Evolutionary conservation across 2,888 invertebrate genomes (phyloP).

Genomic region (Ephialtes manifestator): DNA sequence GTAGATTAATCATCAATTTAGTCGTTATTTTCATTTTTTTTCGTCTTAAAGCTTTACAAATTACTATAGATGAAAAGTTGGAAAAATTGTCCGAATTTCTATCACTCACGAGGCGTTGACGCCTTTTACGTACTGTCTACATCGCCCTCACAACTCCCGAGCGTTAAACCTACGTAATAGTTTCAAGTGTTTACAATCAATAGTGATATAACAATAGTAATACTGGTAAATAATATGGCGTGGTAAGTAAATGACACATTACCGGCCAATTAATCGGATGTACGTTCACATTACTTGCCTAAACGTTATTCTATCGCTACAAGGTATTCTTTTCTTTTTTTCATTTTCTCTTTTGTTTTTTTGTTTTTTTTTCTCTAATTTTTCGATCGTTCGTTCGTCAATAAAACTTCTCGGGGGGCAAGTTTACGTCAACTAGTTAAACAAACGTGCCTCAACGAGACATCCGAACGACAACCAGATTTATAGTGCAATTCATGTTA

Average conservation of each 20-base stretch:
- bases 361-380: background rate
- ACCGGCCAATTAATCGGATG: conserved; percentile 74
- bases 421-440: background rate
- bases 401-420: conserved; percentile 1
- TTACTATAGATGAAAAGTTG: conserved; percentile 31
- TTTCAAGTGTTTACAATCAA: conserved; percentile 64
- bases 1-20: background rate
- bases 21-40: background rate
- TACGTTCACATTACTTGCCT: conserved; percentile 47
- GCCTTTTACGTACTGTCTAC: background rate
- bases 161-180: conserved; percentile 48
- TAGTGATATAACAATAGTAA: conserved; percentile 81
- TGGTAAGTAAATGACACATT: conserved; percentile 79
- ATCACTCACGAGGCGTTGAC: conserved; percentile 32
- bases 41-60: conserved; percentile 14
- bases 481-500: conserved; percentile 24
- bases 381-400: conserved; percentile 19
- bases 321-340: conserved; percentile 5
- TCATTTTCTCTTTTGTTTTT: background rate
- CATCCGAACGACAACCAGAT: conserved; percentile 27
- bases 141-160: conserved; percentile 40
- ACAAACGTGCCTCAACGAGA: conserved; percentile 3
- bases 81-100: conserved; percentile 36
- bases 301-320: conserved; percentile 30
- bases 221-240: conserved; percentile 85